phyloP scores from a whole-genome alignment of 2,888 invertebrate species.

The Mesorhabditis belari region DNA sequence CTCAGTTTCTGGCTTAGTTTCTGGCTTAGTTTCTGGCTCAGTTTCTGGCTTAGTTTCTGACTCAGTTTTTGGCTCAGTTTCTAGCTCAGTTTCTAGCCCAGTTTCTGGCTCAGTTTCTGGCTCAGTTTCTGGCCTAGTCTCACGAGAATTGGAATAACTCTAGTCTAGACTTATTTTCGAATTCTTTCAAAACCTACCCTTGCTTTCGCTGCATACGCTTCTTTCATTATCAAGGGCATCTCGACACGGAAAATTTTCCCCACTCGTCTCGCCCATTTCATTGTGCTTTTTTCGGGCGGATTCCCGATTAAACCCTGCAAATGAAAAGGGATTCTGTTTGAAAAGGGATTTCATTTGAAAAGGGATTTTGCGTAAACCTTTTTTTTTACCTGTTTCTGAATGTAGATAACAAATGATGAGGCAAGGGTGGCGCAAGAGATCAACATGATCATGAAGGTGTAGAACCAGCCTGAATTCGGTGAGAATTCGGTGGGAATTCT shows the following conservation, averaged over 20 bases:
- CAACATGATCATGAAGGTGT: slow-evolving; percentile 56
- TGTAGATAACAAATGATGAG: slow-evolving; percentile 56
- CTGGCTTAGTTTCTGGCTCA: no score
- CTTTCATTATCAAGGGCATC: slow-evolving; percentile 48
- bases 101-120: no score
- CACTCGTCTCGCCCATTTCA: slow-evolving; percentile 36
- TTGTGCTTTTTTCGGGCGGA: slow-evolving; percentile 8
- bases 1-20: no score
- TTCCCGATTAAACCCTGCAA: background rate
- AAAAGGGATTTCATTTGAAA: no score
- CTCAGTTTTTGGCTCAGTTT: no score
- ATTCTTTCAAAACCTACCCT: slow-evolving; percentile 14
- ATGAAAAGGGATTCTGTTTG: background rate
- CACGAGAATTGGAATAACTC: no score
- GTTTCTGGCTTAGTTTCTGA: no score
- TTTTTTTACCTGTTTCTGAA: slow-evolving; percentile 52
- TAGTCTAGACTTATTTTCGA: no score
- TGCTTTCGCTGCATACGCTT: slow-evolving; percentile 46
- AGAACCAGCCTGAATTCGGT: slow-evolving; percentile 55
- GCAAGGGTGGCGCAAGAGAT: slow-evolving; percentile 57
- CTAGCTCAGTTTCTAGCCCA: no score
- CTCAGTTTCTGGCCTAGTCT: background rate
- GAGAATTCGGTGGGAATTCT: background rate
- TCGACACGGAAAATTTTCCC: slow-evolving; percentile 42
- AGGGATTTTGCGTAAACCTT: background rate